phyloP scores from a whole-genome alignment of 53 echinoderm and acorn worm genomes.

The Echinometra lucunter region DNA sequence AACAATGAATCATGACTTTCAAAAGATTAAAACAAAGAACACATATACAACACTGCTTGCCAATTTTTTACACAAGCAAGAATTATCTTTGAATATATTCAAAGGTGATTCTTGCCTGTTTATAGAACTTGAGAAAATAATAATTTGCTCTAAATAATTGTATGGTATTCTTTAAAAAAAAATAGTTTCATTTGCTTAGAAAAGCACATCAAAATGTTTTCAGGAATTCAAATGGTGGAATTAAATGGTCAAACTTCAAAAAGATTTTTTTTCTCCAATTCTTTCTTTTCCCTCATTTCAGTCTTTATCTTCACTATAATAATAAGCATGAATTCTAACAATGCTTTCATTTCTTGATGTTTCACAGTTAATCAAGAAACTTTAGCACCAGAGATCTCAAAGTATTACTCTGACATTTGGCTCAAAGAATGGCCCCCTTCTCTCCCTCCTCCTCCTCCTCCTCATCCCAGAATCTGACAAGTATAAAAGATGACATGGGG shows the following conservation, averaged over 20 bases:
- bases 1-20: neutral
- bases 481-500: slow-evolving; percentile 66
- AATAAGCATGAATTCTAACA: too few relatives aligned
- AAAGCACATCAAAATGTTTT: neutral
- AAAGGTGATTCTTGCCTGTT: too few relatives aligned
- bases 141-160: too few relatives aligned
- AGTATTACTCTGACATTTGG: slow-evolving; percentile 35
- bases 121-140: too few relatives aligned
- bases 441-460: neutral
- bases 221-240: neutral
- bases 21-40: too few relatives aligned
- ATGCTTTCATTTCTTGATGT: neutral
- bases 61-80: too few relatives aligned
- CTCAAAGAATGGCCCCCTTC: slow-evolving; percentile 55
- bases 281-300: neutral
- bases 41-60: too few relatives aligned
- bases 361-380: slow-evolving; percentile 25
- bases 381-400: slow-evolving; percentile 40
- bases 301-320: neutral
- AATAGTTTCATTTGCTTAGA: neutral
- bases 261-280: neutral
- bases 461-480: slow-evolving; percentile 34
- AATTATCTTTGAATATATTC: too few relatives aligned
- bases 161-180: too few relatives aligned
- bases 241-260: neutral